A percentile compares a stretch with the other conserved stretches of the same genome.
phyloP scores from a whole-genome alignment of 2,888 invertebrate species.

The Tiphia femorata region DNA sequence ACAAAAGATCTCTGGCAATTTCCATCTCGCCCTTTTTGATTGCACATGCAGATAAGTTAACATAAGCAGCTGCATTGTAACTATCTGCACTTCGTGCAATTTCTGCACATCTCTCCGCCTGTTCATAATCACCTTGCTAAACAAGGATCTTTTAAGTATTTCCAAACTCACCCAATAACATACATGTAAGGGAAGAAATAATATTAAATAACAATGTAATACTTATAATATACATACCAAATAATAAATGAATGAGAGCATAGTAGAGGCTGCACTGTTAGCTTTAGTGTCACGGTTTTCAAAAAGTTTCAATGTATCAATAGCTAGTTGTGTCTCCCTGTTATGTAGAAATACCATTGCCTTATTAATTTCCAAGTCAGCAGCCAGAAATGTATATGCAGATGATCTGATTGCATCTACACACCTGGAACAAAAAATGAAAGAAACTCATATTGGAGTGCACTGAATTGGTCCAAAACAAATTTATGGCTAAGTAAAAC shows the following conservation, averaged over 20 bases:
- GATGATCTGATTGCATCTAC: slow-evolving; percentile 94
- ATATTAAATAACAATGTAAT: neutral
- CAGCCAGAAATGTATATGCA: slow-evolving; percentile 84
- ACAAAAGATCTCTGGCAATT: slow-evolving; percentile 79
- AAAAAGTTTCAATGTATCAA: slow-evolving; percentile 87
- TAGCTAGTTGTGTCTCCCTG: slow-evolving; percentile 83
- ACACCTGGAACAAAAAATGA: slow-evolving; percentile 83
- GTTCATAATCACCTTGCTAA: slow-evolving; percentile 85
- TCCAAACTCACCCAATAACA: no score
- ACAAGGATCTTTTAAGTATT: no score
- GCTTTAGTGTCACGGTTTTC: slow-evolving; percentile 88
- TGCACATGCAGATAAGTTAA: slow-evolving; percentile 87
- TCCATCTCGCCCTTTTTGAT: slow-evolving; percentile 78
- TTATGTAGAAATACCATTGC: slow-evolving; percentile 87
- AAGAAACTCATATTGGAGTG: no score
- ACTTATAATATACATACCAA: slow-evolving; percentile 72
- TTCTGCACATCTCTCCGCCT: slow-evolving; percentile 83
- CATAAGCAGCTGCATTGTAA: slow-evolving; percentile 85
- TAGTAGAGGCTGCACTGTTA: slow-evolving; percentile 86
- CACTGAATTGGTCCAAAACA: no score
- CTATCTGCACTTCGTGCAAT: slow-evolving; percentile 81
- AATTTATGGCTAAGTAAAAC: neutral
- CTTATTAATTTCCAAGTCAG: slow-evolving; percentile 92
- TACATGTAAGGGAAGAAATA: neutral
- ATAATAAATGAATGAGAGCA: slow-evolving; percentile 87